phyloP scores from a whole-genome alignment of 2,113 vertebrate genomes.

The Chiloscyllium plagiosum region DNA sequence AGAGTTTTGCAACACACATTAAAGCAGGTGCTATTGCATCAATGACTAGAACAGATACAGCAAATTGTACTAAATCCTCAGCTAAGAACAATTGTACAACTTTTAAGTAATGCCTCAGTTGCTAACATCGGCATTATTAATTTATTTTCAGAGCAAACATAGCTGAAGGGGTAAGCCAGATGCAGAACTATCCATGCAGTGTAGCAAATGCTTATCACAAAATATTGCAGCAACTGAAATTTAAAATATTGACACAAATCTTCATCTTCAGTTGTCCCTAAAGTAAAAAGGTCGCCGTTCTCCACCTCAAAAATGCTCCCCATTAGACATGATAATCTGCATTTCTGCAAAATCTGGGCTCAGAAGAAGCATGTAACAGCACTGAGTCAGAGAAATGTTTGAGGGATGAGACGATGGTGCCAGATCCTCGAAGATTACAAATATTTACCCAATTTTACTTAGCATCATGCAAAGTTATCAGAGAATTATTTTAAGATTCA shows the following conservation, averaged over 20 bases:
- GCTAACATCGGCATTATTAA: neutral
- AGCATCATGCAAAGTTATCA: neutral
- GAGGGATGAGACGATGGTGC: too few species aligned
- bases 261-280: too few species aligned
- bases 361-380: too few species aligned
- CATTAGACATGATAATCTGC: too few species aligned
- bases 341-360: too few species aligned
- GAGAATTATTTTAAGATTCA: neutral
- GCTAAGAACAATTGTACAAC: neutral
- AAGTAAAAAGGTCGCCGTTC: too few species aligned
- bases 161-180: neutral
- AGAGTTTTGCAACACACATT: neutral
- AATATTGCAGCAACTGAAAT: neutral
- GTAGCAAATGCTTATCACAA: neutral
- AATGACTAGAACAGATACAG: neutral
- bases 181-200: neutral
- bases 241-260: neutral
- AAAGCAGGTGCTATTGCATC: neutral
- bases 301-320: too few species aligned
- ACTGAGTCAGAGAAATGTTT: too few species aligned
- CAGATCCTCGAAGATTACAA: too few species aligned
- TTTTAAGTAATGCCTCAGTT: neutral
- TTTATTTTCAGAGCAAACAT: neutral
- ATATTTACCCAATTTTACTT: neutral
- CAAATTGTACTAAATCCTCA: too few species aligned